Evolutionary conservation across 2,113 vertebrate genomes (phyloP).

Genomic region (Eolophus roseicapilla): DNA sequence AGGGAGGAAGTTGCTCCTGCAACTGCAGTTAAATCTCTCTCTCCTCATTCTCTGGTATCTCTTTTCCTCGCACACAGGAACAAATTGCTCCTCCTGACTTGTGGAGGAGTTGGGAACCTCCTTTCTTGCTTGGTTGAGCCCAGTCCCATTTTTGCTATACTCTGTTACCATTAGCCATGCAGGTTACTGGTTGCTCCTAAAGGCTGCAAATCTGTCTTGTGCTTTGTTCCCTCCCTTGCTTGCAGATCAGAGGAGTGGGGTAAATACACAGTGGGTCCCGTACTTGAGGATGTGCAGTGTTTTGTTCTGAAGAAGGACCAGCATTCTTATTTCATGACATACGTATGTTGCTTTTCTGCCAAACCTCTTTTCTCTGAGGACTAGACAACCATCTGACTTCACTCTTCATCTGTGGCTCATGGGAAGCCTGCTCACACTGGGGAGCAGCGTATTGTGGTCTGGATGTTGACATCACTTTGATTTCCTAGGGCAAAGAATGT

Average conservation of each 20-base stretch:
- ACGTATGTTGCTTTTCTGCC: neutral
- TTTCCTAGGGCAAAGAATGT: neutral
- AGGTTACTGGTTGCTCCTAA: neutral
- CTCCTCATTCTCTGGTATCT: neutral
- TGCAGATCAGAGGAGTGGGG: neutral
- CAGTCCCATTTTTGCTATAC: neutral
- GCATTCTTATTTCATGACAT: neutral
- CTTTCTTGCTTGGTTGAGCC: neutral
- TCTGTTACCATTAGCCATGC: neutral
- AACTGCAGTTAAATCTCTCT: neutral
- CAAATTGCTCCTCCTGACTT: neutral
- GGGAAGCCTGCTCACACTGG: neutral
- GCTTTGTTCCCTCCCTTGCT: neutral
- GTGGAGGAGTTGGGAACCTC: neutral
- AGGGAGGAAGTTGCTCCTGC: neutral
- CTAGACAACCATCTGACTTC: neutral
- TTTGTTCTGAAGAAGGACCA: neutral
- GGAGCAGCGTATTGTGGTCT: accelerated
- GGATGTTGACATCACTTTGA: neutral
- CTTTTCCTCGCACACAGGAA: neutral
- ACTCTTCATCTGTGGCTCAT: neutral
- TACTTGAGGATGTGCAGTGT: neutral
- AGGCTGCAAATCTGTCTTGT: neutral
- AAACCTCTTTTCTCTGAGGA: neutral
- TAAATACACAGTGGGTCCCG: neutral